A percentile compares a stretch with the other conserved stretches of the same genome.
These are phyloP conservation scores for Mercenaria mercenaria DNA, from an alignment of 1,140 invertebrate species.

Conservation along the genomic window DNA sequence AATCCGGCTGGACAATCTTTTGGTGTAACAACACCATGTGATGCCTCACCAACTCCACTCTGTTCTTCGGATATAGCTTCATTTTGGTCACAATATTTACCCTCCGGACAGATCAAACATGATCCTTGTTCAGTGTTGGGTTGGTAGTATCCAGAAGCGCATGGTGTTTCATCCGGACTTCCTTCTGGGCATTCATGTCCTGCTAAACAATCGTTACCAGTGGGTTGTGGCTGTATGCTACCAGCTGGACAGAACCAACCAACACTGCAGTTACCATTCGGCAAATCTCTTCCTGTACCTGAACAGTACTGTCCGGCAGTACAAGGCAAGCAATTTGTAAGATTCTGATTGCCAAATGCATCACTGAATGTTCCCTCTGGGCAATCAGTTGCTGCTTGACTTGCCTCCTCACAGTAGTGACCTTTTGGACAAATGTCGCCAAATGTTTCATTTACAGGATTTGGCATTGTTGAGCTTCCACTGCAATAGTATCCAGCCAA, in stretches of 20 bases:
- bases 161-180: slow-evolving; percentile 80
- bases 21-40: slow-evolving; percentile 84
- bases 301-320: slow-evolving; percentile 84
- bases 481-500: slow-evolving; percentile 82
- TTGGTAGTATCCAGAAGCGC: slow-evolving; percentile 82
- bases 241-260: slow-evolving; percentile 84
- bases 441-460: slow-evolving; percentile 82
- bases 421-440: slow-evolving; percentile 84
- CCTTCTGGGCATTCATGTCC: slow-evolving; percentile 83
- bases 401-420: slow-evolving; percentile 82
- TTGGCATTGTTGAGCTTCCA: slow-evolving; percentile 77
- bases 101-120: slow-evolving; percentile 80
- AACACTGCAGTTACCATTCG: slow-evolving; percentile 79
- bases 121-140: slow-evolving; percentile 77
- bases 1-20: slow-evolving; percentile 83
- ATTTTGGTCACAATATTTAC: slow-evolving; percentile 83
- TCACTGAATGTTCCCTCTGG: slow-evolving; percentile 78
- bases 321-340: slow-evolving; percentile 82
- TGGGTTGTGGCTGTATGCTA: slow-evolving; percentile 82
- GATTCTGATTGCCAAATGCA: slow-evolving; percentile 79
- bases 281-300: slow-evolving; percentile 77
- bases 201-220: slow-evolving; percentile 81
- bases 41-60: slow-evolving; percentile 79
- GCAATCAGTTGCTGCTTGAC: slow-evolving; percentile 77
- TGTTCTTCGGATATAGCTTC: slow-evolving; percentile 83